phyloP scores from a whole-genome alignment of 2,113 vertebrate genomes.

The Myrmecophaga tridactyla region DNA sequence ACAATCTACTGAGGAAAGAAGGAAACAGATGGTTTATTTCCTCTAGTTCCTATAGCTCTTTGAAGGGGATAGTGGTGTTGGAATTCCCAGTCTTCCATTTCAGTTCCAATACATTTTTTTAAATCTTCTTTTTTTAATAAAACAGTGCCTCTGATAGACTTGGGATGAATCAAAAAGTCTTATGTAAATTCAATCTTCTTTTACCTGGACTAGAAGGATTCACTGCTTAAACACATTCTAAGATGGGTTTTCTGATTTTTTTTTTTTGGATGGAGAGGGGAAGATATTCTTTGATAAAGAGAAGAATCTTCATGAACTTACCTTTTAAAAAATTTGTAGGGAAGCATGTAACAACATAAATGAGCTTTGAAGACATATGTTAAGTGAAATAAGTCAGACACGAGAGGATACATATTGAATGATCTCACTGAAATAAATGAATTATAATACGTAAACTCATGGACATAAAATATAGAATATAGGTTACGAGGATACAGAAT shows the following conservation, averaged over 20 bases:
- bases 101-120: neutral
- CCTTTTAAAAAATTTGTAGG: neutral
- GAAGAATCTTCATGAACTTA: neutral
- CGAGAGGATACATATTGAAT: no score
- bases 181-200: slow-evolving; percentile 52
- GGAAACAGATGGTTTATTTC: neutral
- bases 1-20: neutral
- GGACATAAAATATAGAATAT: no score
- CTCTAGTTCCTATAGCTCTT: neutral
- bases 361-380: no score
- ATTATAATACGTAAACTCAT: no score
- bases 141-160: slow-evolving; percentile 16
- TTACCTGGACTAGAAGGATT: slow-evolving; percentile 17
- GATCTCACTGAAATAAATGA: no score
- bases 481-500: no score
- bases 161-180: neutral
- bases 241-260: neutral
- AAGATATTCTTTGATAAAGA: neutral
- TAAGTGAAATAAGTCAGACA: no score
- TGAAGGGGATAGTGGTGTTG: neutral
- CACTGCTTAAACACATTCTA: slow-evolving; percentile 21
- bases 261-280: neutral
- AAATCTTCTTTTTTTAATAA: neutral
- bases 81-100: neutral
- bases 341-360: no score